Percentiles rank a stretch among this genome's conserved stretches.
Conservation (phyloP, 1,140 invertebrate species). For the Drosophila seguyi region DNA sequence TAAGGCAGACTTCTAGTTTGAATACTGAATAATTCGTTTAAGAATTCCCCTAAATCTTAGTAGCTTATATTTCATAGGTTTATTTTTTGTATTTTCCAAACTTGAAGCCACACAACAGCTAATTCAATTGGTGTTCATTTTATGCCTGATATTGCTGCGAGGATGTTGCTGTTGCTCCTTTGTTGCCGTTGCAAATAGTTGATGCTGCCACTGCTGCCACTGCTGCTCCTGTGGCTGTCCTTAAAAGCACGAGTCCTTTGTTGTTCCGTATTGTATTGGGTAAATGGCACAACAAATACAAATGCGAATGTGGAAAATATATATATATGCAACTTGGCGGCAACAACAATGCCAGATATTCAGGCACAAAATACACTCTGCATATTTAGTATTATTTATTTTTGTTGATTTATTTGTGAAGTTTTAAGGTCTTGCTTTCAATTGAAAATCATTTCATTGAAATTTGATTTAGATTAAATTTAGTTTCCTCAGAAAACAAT, state of each 20-base stretch:
- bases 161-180: constrained; percentile 8
- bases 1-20: not conserved
- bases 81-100: constrained; percentile 2
- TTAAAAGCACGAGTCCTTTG: constrained; percentile 67
- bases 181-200: constrained; percentile 31
- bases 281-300: constrained; percentile 43
- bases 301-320: constrained; percentile 8
- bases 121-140: constrained; percentile 23
- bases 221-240: constrained; percentile 54
- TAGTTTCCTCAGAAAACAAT: no score
- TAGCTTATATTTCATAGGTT: not conserved
- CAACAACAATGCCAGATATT: constrained; percentile 9
- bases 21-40: not conserved
- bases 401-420: not conserved
- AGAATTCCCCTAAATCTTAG: not conserved
- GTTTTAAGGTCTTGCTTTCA: not conserved
- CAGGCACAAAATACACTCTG: constrained; percentile 10
- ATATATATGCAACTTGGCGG: constrained; percentile 6
- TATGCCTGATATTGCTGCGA: constrained; percentile 8
- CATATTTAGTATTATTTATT: not conserved
- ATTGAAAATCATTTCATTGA: no score
- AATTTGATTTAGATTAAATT: no score
- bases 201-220: not conserved
- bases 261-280: constrained; percentile 33
- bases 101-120: not conserved